phyloP scores from a whole-genome alignment of 2,797 vertebrate genomes.

The Cottoperca gobio region DNA sequence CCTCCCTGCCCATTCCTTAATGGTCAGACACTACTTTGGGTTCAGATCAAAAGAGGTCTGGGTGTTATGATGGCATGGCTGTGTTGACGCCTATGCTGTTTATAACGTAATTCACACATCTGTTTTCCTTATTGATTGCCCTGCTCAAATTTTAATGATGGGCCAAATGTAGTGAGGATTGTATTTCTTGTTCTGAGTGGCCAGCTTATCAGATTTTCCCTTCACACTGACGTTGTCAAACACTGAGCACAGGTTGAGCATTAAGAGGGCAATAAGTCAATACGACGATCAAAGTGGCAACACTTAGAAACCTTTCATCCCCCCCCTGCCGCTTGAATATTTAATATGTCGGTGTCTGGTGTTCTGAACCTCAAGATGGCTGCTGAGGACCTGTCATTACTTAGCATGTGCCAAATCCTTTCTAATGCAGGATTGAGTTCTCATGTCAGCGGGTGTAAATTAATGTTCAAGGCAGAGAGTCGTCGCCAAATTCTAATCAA shows the following conservation, averaged over 20 bases:
- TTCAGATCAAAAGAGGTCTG: constrained; percentile 48
- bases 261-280: constrained; percentile 66
- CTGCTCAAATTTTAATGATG: constrained; percentile 54
- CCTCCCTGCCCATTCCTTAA: constrained; percentile 11
- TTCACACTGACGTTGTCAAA: constrained; percentile 53
- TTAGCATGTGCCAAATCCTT: constrained; percentile 60
- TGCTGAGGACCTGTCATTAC: constrained; percentile 68
- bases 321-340: constrained; percentile 64
- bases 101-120: constrained; percentile 56
- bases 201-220: constrained; percentile 62
- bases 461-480: constrained; percentile 75
- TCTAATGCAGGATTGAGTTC: constrained; percentile 66
- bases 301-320: constrained; percentile 67
- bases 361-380: constrained; percentile 68
- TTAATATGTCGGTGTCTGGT: constrained; percentile 69
- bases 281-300: constrained; percentile 64
- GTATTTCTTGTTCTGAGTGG: constrained; percentile 54
- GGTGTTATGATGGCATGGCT: constrained; percentile 29
- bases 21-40: constrained; percentile 20
- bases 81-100: constrained; percentile 27
- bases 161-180: constrained; percentile 52
- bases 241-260: constrained; percentile 42
- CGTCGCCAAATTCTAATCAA: constrained; percentile 76
- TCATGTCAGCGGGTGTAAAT: constrained; percentile 76
- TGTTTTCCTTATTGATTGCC: constrained; percentile 62